These are phyloP conservation scores for Antechinus flavipes DNA, from an alignment of 2,113 vertebrate genomes.

Conservation along the genomic window DNA sequence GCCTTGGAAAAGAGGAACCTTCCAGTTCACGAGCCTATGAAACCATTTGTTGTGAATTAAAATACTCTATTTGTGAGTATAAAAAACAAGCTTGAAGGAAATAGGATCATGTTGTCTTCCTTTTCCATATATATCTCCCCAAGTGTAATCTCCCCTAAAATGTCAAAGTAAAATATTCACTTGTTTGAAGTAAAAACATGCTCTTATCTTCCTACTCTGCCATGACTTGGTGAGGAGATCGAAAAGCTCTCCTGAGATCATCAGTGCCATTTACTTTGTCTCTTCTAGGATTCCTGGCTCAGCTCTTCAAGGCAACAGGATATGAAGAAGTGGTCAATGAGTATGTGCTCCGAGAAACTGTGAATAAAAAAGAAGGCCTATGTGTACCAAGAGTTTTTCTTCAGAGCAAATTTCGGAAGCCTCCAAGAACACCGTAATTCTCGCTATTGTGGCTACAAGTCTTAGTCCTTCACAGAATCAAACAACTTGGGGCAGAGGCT, in stretches of 20 bases:
- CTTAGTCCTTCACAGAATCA: neutral
- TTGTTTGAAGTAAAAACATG: neutral
- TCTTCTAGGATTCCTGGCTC: conserved; percentile 90
- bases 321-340: conserved; percentile 88
- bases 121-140: neutral
- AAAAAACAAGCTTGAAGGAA: neutral
- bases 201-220: too few species aligned
- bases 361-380: conserved; percentile 96
- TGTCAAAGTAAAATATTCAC: neutral
- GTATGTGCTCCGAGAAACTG: conserved; percentile 94
- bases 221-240: neutral
- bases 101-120: conserved; percentile 14
- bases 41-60: neutral
- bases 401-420: conserved; percentile 95
- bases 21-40: neutral
- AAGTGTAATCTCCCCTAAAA: neutral
- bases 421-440: conserved; percentile 48
- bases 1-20: neutral
- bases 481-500: neutral
- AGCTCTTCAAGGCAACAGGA: conserved; percentile 88
- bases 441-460: neutral
- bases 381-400: conserved; percentile 94
- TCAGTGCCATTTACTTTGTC: conserved; percentile 32
- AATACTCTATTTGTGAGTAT: neutral
- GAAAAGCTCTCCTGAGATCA: neutral